Base-by-base conservation (phyloP, 2,113 vertebrate species). In the Eclectus roratus region DNA sequence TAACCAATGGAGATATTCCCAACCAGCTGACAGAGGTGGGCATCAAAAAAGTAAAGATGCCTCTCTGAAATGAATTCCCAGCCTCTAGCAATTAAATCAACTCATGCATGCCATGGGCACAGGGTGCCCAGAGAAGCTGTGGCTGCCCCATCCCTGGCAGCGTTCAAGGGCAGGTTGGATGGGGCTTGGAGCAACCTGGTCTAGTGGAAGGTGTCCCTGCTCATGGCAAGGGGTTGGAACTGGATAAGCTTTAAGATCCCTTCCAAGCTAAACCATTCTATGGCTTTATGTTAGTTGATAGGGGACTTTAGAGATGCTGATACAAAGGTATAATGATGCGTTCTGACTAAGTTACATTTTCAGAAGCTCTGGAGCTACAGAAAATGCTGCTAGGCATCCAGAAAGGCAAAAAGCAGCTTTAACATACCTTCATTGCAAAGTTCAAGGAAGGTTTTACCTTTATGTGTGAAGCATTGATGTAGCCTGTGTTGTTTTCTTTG, bases 401-500 rank as follows among this genome's bases (percentile, higher is more conserved):
- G 49, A 55, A 90, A 56, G 2, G 25, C 31, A 85, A 63, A 64
- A 23, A 46, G 46, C 9, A 92, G 16, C 18, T 79, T 79, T 27
- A 87, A 39, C 28, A 41, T 19, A 27, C 12, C 41, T 94, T 86
- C 17, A 33, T 64, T 39, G 31, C 27, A 50, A 79, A 84, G 29
- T 17, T 56, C 37, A 39, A 56, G 58, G 21, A 39, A 56, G 53
- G 24, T 33, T 66, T 80, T 94, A 99, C 99, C 99, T 98, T 99
- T 94, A 99, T 98, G 72, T 99, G 99, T 8, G 99, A 99, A 84
- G 99, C 99, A 3, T 99, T 99, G 85, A 99, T 99, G 97, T 99
- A 99, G 80, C 99, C 99, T 1, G 99, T 99, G 70, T 98, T 99
- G 82, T 99, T 99, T 92, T 99, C 99, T 98, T 99, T 99, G 98